These are phyloP conservation scores for Antheraea pernyi DNA, from an alignment of 1,140 invertebrate genomes.

Conservation along the genomic window DNA sequence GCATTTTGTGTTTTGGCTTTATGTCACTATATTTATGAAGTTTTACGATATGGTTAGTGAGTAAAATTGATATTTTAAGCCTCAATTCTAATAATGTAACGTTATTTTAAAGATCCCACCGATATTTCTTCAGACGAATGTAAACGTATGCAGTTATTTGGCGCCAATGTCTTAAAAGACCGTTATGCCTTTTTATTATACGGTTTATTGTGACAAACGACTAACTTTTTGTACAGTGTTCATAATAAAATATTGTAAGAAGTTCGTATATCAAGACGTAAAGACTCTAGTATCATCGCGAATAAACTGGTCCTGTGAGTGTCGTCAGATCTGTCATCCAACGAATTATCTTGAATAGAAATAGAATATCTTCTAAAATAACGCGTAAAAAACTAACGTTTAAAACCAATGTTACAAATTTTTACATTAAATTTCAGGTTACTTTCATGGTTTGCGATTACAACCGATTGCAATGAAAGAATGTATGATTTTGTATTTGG, in stretches of 20 bases:
- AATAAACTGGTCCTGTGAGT: slow-evolving; percentile 70
- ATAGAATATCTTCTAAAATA: slow-evolving; percentile 30
- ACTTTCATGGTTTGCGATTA: slow-evolving; percentile 37
- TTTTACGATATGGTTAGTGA: slow-evolving; percentile 45
- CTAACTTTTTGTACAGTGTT: slow-evolving; percentile 23
- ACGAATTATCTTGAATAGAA: slow-evolving; percentile 54
- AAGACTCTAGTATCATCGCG: slow-evolving; percentile 43
- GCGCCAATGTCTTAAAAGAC: slow-evolving; percentile 73
- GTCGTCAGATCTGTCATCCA: slow-evolving; percentile 75
- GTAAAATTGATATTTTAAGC: slow-evolving; percentile 13
- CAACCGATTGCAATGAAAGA: slow-evolving; percentile 63
- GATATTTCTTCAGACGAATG: slow-evolving; percentile 35
- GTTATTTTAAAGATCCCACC: slow-evolving; percentile 22
- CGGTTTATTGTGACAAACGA: slow-evolving; percentile 24
- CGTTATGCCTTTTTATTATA: slow-evolving; percentile 54
- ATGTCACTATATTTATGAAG: slow-evolving; percentile 21
- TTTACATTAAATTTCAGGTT: slow-evolving; percentile 46
- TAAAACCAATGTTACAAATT: slow-evolving; percentile 8
- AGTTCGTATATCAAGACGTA: slow-evolving; percentile 15
- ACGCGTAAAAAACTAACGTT: slow-evolving; percentile 9
- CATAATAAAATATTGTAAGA: background rate
- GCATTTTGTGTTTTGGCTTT: slow-evolving; percentile 31
- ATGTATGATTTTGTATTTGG: slow-evolving; percentile 52
- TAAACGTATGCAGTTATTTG: slow-evolving; percentile 77
- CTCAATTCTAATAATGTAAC: slow-evolving; percentile 15